Evolutionary conservation across 2,888 invertebrate species (phyloP).

Genomic region (Drosophila barbarae): DNA sequence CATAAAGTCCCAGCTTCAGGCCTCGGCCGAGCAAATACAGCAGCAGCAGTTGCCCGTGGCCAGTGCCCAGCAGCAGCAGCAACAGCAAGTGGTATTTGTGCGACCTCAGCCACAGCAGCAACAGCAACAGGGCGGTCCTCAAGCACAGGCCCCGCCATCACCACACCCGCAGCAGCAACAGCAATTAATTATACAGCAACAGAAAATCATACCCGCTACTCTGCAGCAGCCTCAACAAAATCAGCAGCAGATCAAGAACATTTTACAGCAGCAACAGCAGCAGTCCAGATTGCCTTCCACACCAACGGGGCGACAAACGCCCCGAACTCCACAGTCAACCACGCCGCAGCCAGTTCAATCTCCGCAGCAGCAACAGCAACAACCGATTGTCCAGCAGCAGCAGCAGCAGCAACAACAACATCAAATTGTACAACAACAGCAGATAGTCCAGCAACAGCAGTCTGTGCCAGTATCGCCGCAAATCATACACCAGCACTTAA

Average conservation of each 20-base stretch:
- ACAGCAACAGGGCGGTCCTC: slow-evolving; percentile 65
- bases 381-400: slow-evolving; percentile 67
- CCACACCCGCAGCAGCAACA: slow-evolving; percentile 67
- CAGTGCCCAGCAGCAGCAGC: slow-evolving; percentile 43
- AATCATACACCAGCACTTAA: slow-evolving; percentile 64
- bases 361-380: slow-evolving; percentile 76
- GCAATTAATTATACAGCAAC: slow-evolving; percentile 75
- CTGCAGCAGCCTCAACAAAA: slow-evolving; percentile 59
- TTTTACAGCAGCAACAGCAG: slow-evolving; percentile 64
- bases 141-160: slow-evolving; percentile 49
- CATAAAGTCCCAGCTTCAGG: slow-evolving; percentile 76
- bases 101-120: slow-evolving; percentile 66
- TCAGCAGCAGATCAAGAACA: slow-evolving; percentile 67
- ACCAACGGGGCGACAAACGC: slow-evolving; percentile 69
- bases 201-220: slow-evolving; percentile 75
- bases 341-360: slow-evolving; percentile 76
- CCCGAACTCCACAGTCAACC: slow-evolving; percentile 74
- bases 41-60: slow-evolving; percentile 55
- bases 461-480: slow-evolving; percentile 75
- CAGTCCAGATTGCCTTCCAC: slow-evolving; percentile 57
- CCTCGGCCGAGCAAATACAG: slow-evolving; percentile 79
- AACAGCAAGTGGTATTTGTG: slow-evolving; percentile 73
- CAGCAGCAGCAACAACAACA: slow-evolving; percentile 61
- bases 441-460: slow-evolving; percentile 54
- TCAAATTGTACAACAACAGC: slow-evolving; percentile 50